Evolutionary conservation across 2,113 vertebrate genomes (phyloP), one percentile per base, ranked within the genome.

Genomic region (Fregetta grallaria): DNA sequence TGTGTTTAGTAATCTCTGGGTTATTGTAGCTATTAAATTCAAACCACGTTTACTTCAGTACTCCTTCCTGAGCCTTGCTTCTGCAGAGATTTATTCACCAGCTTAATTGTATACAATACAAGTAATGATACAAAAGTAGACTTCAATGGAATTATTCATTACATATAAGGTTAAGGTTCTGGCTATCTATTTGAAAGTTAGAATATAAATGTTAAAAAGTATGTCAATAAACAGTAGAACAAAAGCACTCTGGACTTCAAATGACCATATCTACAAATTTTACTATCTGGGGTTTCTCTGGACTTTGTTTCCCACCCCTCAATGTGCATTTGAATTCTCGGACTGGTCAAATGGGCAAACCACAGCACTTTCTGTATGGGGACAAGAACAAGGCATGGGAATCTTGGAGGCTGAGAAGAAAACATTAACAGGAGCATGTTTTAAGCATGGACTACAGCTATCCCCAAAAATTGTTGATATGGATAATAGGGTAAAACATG

Each of bases 401-500:
- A 66, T 52, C 15, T 27, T 53, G 9, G 6, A 4, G n/a, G 3
- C 14, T 75, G 34, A 59, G 22, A 68, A 38, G 9, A 50, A 72
- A 78, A 91, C 5, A 55, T 34, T 32, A 71, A 62, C 4, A 53
- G 32, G 7, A 73, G 13, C 6, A 44, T 3, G 16, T 42, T 61
- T 74, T 40, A 56, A 17, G 13, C 20, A 47, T 15, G 8, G 21
- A 17, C 36, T 68, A 49, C 30, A 70, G 10, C 22, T 79, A 34
- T 27, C 4, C 8, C 8, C 30, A 3, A n/a, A 72, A 83, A 49
- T 12, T 1, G 13, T 8, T 78, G 3, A 45, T 71, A 50, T 1
- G 0, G 13, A 45, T 17, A 71, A 85, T 7, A 29, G 18, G 2
- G 11, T 3, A 91, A 86, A 56, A 1, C 1, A 0, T 25, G 23